Percentiles rank a stretch among this genome's conserved stretches.
Conservation (phyloP, 1,140 invertebrate genomes). For the Chironomus tepperi region DNA sequence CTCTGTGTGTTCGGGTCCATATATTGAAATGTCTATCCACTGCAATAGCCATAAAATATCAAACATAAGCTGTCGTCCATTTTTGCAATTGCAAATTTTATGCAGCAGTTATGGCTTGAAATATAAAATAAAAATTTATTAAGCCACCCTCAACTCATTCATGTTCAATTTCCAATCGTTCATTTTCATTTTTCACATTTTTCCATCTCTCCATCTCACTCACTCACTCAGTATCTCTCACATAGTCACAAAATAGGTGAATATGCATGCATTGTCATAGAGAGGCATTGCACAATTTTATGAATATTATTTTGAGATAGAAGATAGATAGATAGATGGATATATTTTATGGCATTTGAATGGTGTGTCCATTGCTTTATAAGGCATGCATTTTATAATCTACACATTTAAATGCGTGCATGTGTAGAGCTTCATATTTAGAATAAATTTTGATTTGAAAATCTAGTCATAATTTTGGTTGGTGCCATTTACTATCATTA, state of each 20-base stretch:
- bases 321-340: not conserved
- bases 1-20: not conserved
- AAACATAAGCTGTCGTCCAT: not conserved
- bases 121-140: constrained; percentile 13
- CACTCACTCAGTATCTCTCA: no score
- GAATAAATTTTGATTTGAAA: not conserved
- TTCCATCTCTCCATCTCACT: not conserved
- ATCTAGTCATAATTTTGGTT: not conserved
- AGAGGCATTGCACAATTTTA: no score
- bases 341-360: constrained; percentile 23
- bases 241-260: no score
- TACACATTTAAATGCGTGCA: not conserved
- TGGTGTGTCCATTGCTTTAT: not conserved
- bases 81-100: constrained; percentile 21
- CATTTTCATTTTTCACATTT: not conserved
- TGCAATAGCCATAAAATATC: not conserved
- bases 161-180: not conserved
- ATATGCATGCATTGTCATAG: no score
- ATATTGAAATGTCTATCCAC: not conserved
- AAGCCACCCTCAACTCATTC: not conserved
- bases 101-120: not conserved
- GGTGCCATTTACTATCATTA: not conserved
- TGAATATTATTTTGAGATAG: not conserved
- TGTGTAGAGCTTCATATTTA: not conserved
- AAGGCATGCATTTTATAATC: not conserved